Base-by-base conservation (phyloP, 2,113 vertebrate species). In the Psittacus erithacus region DNA sequence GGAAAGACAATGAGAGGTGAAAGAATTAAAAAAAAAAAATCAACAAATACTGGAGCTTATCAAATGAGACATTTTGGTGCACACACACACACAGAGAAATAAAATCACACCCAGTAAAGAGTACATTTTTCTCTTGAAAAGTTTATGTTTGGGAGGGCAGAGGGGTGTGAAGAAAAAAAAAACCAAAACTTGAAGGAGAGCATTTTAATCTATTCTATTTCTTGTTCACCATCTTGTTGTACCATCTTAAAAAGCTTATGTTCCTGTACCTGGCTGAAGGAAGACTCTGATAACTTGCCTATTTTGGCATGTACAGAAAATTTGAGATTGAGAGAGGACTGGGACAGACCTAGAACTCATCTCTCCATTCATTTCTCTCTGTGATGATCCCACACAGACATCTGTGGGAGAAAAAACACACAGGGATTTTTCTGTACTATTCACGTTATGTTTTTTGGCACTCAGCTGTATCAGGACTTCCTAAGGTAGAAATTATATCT, bases 1-100 rank as follows among this genome's bases (percentile, higher is more conserved):
- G 22, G 31, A 91, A 31, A 86, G 12, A 69, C 8, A 43, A 59
- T 20, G 23, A 35, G 10, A 77, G 20, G 44, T 71, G 90, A 4
- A 53, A 25, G 46, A 86, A 63, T 38, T 3, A 50, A 59, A 59
- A 57, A 13, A 57, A 10, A 73, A 91, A 80, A 20, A 24, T 24
- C 71, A 82, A 12, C n/a, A 59, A 77, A 67, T 63, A 63, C 20
- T 9, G 2, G 10, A 79, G 17, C 9, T 43, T 13, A 46, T 49
- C n/a, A 71, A 75, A 81, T 0, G 0, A 74, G 12, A 70, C 12
- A 7, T 86, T 83, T 75, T 73, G 13, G n/a, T 8, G 1, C 14
- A 10, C 53, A 17, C 14, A 17, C 23, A 52, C 28, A 52, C 5
- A 50, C 2, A 46, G 6, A 35, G 5, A 46, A 77, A 64, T 29